A percentile compares a stretch with the other conserved stretches of the same genome.
phyloP scores from a whole-genome alignment of 1,140 invertebrate genomes.

The Drosophila tropicalis region DNA sequence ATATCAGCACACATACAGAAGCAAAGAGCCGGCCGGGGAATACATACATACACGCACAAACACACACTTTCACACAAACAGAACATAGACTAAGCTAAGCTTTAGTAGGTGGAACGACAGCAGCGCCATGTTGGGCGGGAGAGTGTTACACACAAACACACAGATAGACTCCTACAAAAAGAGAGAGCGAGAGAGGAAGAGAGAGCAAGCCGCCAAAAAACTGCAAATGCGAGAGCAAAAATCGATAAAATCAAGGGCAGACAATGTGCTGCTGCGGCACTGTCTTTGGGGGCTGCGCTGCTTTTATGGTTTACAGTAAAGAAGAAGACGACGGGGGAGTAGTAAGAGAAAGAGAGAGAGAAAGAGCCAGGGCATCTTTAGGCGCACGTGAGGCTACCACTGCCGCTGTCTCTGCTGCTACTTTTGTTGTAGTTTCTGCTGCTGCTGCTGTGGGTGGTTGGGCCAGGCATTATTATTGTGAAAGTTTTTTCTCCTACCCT shows the following conservation, averaged over 20 bases:
- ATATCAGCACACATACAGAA: slow-evolving; percentile 41
- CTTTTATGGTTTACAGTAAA: slow-evolving; percentile 10
- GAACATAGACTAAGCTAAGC: slow-evolving; percentile 50
- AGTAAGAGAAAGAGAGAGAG: not conserved
- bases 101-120: slow-evolving; percentile 31
- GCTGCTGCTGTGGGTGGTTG: slow-evolving; percentile 26
- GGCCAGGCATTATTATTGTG: slow-evolving; percentile 64
- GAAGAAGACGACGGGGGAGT: slow-evolving; percentile 9
- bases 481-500: slow-evolving; percentile 52
- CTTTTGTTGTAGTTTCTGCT: slow-evolving; percentile 9
- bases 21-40: slow-evolving; percentile 58
- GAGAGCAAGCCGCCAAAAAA: slow-evolving; percentile 56
- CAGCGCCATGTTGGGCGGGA: slow-evolving; percentile 30
- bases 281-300: slow-evolving; percentile 16
- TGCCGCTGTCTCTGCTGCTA: not conserved
- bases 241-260: slow-evolving; percentile 81
- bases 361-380: slow-evolving; percentile 30
- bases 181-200: slow-evolving; percentile 16
- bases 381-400: slow-evolving; percentile 66
- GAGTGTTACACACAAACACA: slow-evolving; percentile 15
- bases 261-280: slow-evolving; percentile 61
- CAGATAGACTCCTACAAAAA: slow-evolving; percentile 13
- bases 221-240: slow-evolving; percentile 59
- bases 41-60: slow-evolving; percentile 17
- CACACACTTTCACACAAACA: slow-evolving; percentile 7